phyloP scores from a whole-genome alignment of 2,888 invertebrate genomes.

The Chelonus formosanus region DNA sequence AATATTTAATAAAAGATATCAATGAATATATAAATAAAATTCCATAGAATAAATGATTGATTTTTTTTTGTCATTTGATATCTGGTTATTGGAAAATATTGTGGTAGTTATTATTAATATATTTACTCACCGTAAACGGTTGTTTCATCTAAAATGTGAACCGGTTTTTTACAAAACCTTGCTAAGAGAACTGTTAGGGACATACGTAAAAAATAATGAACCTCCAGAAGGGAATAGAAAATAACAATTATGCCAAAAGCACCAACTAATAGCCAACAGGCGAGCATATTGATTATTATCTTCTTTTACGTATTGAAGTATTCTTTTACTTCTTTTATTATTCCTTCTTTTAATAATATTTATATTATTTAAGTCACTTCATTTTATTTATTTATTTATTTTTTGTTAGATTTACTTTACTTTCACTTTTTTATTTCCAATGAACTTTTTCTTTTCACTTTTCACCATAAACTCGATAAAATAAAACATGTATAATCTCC shows the following conservation, averaged over 20 bases:
- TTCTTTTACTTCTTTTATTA: conserved; percentile 1
- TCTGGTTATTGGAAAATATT: too few species aligned
- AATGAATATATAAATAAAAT: too few species aligned
- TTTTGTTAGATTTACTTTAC: background rate
- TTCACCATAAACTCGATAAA: background rate
- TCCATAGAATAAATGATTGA: too few species aligned
- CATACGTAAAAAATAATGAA: conserved; percentile 79
- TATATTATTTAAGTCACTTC: background rate
- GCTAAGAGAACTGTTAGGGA: conserved; percentile 74
- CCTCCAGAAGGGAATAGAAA: conserved; percentile 73
- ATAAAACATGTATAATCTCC: background rate
- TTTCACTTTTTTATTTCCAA: background rate
- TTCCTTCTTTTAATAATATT: background rate
- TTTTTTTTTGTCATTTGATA: too few species aligned
- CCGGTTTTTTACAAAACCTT: conserved; percentile 72
- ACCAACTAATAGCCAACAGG: conserved; percentile 63
- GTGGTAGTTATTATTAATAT: too few species aligned
- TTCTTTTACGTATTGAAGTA: conserved; percentile 1
- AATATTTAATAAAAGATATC: too few species aligned
- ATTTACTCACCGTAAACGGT: conserved; percentile 73
- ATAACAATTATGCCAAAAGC: conserved; percentile 65
- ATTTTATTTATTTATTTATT: conserved; percentile 1
- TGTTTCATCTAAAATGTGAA: conserved; percentile 74
- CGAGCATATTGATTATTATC: conserved; percentile 45
- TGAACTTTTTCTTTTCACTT: background rate